phyloP scores from a whole-genome alignment of 2,113 vertebrate species.

The Muntiacus reevesi region DNA sequence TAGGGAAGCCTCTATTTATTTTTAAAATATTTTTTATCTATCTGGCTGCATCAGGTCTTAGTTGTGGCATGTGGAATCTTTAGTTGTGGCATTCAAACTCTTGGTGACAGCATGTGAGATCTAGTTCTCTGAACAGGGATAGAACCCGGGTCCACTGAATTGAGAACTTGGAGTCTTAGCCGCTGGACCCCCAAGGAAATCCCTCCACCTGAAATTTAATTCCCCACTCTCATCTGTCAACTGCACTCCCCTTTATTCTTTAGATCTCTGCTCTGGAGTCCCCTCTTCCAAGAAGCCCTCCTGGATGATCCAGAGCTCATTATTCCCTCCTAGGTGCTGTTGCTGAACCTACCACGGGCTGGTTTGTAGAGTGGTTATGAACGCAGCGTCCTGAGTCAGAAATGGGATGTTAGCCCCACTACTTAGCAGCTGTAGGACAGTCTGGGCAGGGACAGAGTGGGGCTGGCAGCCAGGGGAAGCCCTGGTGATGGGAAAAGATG shows the following conservation, averaged over 20 bases:
- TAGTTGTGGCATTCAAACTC: neutral
- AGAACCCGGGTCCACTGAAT: neutral
- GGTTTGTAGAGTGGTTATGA: neutral
- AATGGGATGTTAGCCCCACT: neutral
- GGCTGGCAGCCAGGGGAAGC: neutral
- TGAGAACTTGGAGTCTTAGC: neutral
- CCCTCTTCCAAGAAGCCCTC: neutral
- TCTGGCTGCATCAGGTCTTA: neutral
- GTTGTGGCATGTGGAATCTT: neutral
- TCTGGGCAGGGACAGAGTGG: neutral
- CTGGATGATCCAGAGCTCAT: neutral
- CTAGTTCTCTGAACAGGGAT: neutral
- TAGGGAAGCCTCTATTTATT: neutral
- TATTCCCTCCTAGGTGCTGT: neutral
- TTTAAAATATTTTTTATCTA: neutral
- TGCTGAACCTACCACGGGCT: neutral
- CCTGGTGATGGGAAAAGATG: no score
- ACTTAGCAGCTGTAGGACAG: neutral
- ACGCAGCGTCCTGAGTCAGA: neutral
- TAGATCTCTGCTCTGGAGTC: neutral
- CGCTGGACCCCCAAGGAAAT: neutral
- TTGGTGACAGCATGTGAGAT: neutral
- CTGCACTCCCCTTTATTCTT: neutral
- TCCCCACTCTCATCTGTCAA: neutral
- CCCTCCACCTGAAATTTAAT: neutral